Conservation (phyloP, 2,797 vertebrate species). For the Gouania willdenowi region DNA sequence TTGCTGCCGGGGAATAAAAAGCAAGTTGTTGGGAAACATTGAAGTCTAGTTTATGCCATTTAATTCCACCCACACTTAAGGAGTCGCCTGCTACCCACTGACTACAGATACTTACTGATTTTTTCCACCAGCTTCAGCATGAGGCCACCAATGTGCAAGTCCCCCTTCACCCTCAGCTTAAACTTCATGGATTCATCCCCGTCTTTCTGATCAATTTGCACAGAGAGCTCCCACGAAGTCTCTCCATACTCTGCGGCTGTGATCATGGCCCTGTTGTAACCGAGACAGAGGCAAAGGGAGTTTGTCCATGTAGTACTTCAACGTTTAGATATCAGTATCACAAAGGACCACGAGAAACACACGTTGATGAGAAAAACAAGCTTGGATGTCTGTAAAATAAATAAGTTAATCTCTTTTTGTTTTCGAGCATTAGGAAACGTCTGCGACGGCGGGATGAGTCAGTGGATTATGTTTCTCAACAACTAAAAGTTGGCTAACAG, state of each 20-base stretch:
- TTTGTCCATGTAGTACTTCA: slow-evolving; percentile 3
- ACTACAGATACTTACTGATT: slow-evolving; percentile 83
- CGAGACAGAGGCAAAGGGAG: slow-evolving; percentile 3
- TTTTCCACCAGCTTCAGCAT: slow-evolving; percentile 95
- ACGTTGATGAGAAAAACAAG: neutral
- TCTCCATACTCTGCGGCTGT: slow-evolving; percentile 76
- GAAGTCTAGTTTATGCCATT: no score
- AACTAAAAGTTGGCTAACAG: no score
- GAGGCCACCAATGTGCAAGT: slow-evolving; percentile 91
- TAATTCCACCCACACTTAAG: no score
- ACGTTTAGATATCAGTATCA: neutral
- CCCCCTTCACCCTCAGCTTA: slow-evolving; percentile 83
- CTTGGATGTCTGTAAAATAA: slow-evolving; percentile 2
- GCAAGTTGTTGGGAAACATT: no score
- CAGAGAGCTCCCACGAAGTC: slow-evolving; percentile 85
- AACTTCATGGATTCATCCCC: slow-evolving; percentile 69
- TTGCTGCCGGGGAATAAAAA: neutral
- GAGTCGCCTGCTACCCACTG: neutral
- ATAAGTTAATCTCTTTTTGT: slow-evolving; percentile 12
- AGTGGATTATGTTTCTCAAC: slow-evolving; percentile 35
- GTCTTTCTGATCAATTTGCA: slow-evolving; percentile 81
- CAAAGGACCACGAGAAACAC: neutral
- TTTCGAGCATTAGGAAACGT: slow-evolving; percentile 33
- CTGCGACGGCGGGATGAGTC: slow-evolving; percentile 21
- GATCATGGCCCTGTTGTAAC: slow-evolving; percentile 69